Percentiles rank a stretch among this genome's conserved stretches.
Evolutionary conservation across 2,888 invertebrate species (phyloP).

Genomic region (Ashinkailepas kermadecensis): DNA sequence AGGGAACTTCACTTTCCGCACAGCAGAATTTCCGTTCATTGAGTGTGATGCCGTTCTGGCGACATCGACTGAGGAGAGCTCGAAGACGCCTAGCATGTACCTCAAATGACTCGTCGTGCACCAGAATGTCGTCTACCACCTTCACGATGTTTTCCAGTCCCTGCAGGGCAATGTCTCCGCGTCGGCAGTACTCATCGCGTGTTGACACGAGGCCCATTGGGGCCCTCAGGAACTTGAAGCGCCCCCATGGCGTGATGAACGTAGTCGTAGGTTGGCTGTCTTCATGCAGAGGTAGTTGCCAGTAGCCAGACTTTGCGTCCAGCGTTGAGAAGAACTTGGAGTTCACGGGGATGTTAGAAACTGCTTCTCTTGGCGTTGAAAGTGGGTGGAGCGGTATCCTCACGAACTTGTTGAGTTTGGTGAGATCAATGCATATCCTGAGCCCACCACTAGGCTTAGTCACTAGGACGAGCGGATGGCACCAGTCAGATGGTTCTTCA

Average conservation of each 20-base stretch:
- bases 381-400: too few relatives aligned
- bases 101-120: background rate
- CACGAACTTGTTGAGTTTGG: too few relatives aligned
- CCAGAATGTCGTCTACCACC: slow-evolving; percentile 23
- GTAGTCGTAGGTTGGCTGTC: background rate
- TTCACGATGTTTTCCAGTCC: slow-evolving; percentile 23
- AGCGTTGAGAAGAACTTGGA: too few relatives aligned
- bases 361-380: too few relatives aligned
- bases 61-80: background rate
- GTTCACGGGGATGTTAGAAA: too few relatives aligned
- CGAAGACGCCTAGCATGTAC: background rate
- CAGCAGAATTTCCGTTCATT: slow-evolving; percentile 15
- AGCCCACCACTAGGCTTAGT: too few relatives aligned
- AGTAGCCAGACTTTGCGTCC: too few relatives aligned
- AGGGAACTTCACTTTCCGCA: background rate
- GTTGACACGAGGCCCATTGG: slow-evolving; percentile 11
- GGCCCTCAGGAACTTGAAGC: slow-evolving; percentile 11
- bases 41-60: slow-evolving; percentile 23
- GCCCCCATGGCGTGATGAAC: slow-evolving; percentile 18
- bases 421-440: too few relatives aligned
- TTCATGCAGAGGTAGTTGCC: background rate
- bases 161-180: slow-evolving; percentile 24
- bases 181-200: slow-evolving; percentile 19
- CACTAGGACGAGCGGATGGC: too few relatives aligned
- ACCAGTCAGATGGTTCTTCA: too few relatives aligned